phyloP scores from a whole-genome alignment of 2,797 vertebrate species.

The Odontamblyopus lacepedii region DNA sequence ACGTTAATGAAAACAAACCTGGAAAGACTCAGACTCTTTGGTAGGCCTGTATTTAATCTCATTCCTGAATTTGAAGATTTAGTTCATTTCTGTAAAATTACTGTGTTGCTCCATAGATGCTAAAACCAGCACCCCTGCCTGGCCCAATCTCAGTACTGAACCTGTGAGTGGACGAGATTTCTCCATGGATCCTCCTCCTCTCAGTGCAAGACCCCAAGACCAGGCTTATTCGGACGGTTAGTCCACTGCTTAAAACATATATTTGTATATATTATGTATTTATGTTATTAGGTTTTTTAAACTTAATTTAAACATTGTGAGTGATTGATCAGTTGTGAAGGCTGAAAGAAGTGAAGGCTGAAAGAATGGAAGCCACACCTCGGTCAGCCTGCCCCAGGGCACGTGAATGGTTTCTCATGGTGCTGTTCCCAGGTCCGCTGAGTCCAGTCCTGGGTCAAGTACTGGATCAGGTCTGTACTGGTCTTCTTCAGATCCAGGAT shows the following conservation, averaged over 20 bases:
- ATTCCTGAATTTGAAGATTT: too few relatives aligned
- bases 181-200: conserved; percentile 53
- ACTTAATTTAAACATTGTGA: too few relatives aligned
- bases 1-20: conserved; percentile 81
- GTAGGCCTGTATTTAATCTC: conserved; percentile 64
- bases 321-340: too few relatives aligned
- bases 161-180: conserved; percentile 64
- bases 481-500: conserved; percentile 80
- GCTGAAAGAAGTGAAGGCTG: too few relatives aligned
- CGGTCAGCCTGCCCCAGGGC: too few relatives aligned
- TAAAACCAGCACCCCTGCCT: conserved; percentile 82
- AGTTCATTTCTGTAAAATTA: background rate
- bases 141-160: conserved; percentile 79
- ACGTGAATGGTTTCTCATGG: too few relatives aligned
- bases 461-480: conserved; percentile 78
- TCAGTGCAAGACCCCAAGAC: conserved; percentile 35
- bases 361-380: too few relatives aligned
- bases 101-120: conserved; percentile 73
- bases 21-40: conserved; percentile 83
- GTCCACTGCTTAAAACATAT: background rate
- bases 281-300: too few relatives aligned
- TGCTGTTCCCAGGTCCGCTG: conserved; percentile 55
- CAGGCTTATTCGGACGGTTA: conserved; percentile 43
- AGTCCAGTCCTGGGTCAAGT: conserved; percentile 61
- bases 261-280: too few relatives aligned